A percentile compares a stretch with the other conserved stretches of the same genome.
Conservation (phyloP, 2,797 vertebrate genomes). For the Thunnus albacares region DNA sequence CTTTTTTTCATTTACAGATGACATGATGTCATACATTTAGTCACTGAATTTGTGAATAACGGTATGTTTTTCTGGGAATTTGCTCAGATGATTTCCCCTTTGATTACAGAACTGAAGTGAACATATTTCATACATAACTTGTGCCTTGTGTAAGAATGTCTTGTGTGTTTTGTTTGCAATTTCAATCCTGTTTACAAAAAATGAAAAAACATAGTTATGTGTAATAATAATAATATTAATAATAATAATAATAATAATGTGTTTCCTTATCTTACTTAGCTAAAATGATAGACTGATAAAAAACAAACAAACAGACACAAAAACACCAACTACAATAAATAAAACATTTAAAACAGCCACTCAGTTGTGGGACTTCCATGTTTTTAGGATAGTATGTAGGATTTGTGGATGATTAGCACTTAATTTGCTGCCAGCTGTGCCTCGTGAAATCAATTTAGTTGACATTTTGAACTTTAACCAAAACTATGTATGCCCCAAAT, state of each 20-base stretch:
- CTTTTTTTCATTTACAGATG: not conserved
- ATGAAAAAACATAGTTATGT: not conserved
- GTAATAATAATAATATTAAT: too few species aligned
- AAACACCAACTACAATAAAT: not conserved
- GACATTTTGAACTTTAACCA: conserved; percentile 83
- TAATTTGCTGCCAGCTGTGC: conserved; percentile 75
- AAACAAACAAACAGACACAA: not conserved
- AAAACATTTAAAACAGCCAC: conserved; percentile 14
- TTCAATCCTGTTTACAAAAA: not conserved
- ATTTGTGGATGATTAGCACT: conserved; percentile 81
- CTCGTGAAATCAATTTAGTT: conserved; percentile 82
- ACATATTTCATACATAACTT: not conserved
- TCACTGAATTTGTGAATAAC: conserved; percentile 4
- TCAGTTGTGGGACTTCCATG: conserved; percentile 27
- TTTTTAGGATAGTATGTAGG: conserved; percentile 52
- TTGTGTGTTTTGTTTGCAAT: not conserved
- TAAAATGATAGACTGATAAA: not conserved
- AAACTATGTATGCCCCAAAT: conserved; percentile 69
- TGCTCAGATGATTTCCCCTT: not conserved
- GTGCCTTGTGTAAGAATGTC: too few species aligned
- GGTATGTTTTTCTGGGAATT: not conserved
- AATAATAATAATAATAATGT: not conserved
- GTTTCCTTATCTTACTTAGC: not conserved
- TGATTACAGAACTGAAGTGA: not conserved
- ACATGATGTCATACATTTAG: conserved; percentile 13